These are phyloP conservation scores for Leptinotarsa defecta DNA, from an alignment of 1,140 invertebrate species.

Conservation along the genomic window DNA sequence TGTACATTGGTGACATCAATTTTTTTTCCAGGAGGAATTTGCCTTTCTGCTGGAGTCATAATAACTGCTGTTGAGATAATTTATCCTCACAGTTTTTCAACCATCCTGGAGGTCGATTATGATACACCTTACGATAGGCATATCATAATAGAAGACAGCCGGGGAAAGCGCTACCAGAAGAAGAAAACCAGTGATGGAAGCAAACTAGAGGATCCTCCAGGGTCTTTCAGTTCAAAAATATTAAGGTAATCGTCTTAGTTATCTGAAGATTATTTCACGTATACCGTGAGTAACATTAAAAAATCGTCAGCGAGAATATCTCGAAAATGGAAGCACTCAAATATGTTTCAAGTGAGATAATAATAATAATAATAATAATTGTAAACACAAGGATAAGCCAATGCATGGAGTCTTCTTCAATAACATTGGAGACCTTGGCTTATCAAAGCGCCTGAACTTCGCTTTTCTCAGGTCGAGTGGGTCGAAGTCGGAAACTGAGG, in stretches of 20 bases:
- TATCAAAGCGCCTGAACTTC: too few relatives aligned
- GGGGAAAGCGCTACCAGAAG: constrained; percentile 70
- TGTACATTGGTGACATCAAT: too few relatives aligned
- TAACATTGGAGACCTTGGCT: too few relatives aligned
- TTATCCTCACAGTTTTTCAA: constrained; percentile 89
- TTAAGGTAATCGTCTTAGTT: constrained; percentile 56
- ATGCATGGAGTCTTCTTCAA: too few relatives aligned
- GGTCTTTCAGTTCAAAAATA: constrained; percentile 65
- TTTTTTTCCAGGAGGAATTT: constrained; percentile 67
- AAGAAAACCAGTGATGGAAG: constrained; percentile 61
- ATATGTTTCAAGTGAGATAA: too few relatives aligned
- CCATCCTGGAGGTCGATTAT: constrained; percentile 90
- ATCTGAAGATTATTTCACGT: constrained; percentile 22
- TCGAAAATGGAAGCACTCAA: too few relatives aligned
- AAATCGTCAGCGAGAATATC: not conserved
- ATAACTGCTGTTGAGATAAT: constrained; percentile 83
- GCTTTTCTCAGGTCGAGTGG: too few relatives aligned
- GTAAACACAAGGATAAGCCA: too few relatives aligned
- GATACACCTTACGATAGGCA: constrained; percentile 92
- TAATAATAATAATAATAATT: too few relatives aligned
- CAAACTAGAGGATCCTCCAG: constrained; percentile 66
- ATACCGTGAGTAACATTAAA: constrained; percentile 10
- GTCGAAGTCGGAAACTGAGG: too few relatives aligned
- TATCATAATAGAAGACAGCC: constrained; percentile 88
- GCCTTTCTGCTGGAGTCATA: constrained; percentile 73